These are phyloP conservation scores for Engystomops pustulosus DNA, from an alignment of 2,113 vertebrate species.

Conservation along the genomic window DNA sequence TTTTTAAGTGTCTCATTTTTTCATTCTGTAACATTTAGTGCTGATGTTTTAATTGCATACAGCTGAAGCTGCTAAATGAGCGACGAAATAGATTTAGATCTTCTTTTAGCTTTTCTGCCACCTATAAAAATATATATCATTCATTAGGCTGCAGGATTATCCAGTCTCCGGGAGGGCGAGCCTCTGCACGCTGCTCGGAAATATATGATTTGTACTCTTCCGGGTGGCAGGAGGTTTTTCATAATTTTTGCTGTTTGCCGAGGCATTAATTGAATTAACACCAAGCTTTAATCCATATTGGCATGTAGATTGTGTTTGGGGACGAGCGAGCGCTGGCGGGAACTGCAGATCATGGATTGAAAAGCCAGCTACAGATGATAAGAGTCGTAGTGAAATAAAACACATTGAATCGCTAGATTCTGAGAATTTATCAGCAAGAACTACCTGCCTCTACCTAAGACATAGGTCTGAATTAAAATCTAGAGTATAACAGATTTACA, in stretches of 20 bases:
- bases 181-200: not conserved
- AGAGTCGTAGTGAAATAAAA: not conserved
- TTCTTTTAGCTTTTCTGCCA: slow-evolving; percentile 72
- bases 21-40: slow-evolving; percentile 87
- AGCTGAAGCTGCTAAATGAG: slow-evolving; percentile 81
- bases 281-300: not conserved
- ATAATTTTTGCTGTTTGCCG: not conserved
- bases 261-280: not conserved
- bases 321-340: not conserved
- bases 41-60: slow-evolving; percentile 82
- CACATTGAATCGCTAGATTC: no score
- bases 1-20: slow-evolving; percentile 93
- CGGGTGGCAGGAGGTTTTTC: not conserved
- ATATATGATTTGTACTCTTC: slow-evolving; percentile 5
- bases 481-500: no score
- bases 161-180: not conserved
- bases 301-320: not conserved
- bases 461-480: no score
- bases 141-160: slow-evolving; percentile 68
- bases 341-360: not conserved
- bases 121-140: slow-evolving; percentile 73
- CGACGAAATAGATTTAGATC: slow-evolving; percentile 79
- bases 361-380: not conserved
- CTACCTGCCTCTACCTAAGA: no score
- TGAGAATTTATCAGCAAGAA: no score